These are phyloP conservation scores for Semaprochilodus insignis DNA, from an alignment of 2,797 vertebrate genomes.

Conservation along the genomic window DNA sequence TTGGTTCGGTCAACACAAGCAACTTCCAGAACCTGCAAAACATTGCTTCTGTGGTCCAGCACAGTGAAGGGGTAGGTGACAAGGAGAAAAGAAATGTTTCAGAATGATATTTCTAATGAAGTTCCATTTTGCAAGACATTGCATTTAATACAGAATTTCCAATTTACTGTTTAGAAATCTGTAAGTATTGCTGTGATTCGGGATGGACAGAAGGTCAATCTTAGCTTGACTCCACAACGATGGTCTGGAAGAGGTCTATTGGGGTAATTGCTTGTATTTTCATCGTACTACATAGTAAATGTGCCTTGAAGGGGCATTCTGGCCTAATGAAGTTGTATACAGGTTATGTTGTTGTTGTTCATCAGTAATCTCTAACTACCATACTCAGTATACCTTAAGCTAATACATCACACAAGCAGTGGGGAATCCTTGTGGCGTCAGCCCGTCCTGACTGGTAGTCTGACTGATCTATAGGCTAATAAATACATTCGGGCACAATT, in stretches of 20 bases:
- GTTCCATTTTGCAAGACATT: slow-evolving; percentile 9
- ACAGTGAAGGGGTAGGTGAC: slow-evolving; percentile 91
- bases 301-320: not conserved
- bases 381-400: too few species aligned
- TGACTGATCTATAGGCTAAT: too few species aligned
- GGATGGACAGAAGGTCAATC: slow-evolving; percentile 78
- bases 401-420: too few species aligned
- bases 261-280: slow-evolving; percentile 78
- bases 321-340: too few species aligned
- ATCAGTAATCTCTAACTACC: too few species aligned
- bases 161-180: slow-evolving; percentile 80
- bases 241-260: slow-evolving; percentile 94
- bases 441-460: too few species aligned
- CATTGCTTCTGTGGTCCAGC: slow-evolving; percentile 90
- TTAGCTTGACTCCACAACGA: slow-evolving; percentile 88
- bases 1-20: slow-evolving; percentile 89
- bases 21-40: slow-evolving; percentile 95
- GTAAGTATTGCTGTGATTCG: slow-evolving; percentile 86
- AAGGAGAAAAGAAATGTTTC: not conserved
- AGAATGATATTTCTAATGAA: not conserved
- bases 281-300: not conserved
- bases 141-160: slow-evolving; percentile 5
- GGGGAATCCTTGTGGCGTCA: too few species aligned
- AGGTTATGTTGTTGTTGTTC: too few species aligned
- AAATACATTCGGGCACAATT: too few species aligned